Conservation (phyloP, 2,113 vertebrate genomes). For the Serinus canaria region DNA sequence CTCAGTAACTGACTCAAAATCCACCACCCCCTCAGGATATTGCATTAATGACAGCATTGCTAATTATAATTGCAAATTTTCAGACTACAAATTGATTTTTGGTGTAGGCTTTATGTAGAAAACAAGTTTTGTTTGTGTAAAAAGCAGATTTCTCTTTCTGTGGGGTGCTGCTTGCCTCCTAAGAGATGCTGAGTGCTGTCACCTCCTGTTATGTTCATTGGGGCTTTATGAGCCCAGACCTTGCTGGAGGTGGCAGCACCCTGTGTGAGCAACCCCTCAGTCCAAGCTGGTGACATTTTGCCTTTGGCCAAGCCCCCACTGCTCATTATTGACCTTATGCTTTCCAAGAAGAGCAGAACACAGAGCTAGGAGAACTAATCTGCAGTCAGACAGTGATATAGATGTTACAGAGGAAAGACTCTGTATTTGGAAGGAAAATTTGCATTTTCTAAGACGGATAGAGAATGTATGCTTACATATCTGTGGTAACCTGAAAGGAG, state of each 20-base stretch:
- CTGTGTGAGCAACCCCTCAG: accelerated
- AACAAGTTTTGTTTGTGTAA: not conserved
- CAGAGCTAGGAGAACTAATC: not conserved
- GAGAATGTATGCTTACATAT: not conserved
- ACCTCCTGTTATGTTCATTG: not conserved
- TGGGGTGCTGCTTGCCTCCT: not conserved
- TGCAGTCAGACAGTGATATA: not conserved
- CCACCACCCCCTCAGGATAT: not conserved
- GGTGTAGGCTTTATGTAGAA: not conserved
- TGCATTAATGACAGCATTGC: not conserved
- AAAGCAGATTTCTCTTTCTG: not conserved
- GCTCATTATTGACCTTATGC: not conserved
- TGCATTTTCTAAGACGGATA: not conserved
- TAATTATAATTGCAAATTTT: not conserved
- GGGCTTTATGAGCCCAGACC: not conserved
- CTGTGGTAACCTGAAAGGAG: not conserved
- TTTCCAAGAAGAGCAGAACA: not conserved
- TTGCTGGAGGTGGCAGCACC: not conserved
- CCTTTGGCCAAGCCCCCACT: not conserved
- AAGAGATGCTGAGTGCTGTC: slow-evolving; percentile 23
- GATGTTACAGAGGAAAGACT: not conserved
- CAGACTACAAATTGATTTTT: not conserved
- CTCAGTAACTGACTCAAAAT: not conserved
- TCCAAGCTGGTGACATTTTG: not conserved
- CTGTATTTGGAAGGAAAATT: not conserved